Evolutionary conservation across 2,797 vertebrate species (phyloP).

Genomic region (Coendou prehensilis): DNA sequence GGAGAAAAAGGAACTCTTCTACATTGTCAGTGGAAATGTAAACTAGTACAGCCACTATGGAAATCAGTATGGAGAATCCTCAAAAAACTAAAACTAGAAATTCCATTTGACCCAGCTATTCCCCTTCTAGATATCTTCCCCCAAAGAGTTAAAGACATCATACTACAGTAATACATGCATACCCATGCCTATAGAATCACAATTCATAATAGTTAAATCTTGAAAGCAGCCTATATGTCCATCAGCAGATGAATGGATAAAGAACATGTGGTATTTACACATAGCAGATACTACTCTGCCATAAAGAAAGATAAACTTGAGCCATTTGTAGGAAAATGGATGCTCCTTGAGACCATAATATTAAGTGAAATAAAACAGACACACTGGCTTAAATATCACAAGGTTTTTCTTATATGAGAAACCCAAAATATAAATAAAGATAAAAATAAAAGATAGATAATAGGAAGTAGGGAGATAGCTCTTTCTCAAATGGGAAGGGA

Average conservation of each 20-base stretch:
- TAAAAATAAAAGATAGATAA: background rate
- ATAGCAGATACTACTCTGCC: background rate
- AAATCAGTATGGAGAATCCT: background rate
- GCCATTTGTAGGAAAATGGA: background rate
- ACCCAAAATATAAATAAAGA: background rate
- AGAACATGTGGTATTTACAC: background rate
- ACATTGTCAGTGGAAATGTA: background rate
- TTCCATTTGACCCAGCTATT: background rate
- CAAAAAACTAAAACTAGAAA: background rate
- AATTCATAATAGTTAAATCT: background rate
- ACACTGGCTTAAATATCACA: background rate
- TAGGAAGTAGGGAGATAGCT: background rate
- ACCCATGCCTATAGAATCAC: background rate
- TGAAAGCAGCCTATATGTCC: background rate
- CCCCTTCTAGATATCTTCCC: background rate
- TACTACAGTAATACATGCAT: background rate
- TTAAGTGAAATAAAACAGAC: background rate
- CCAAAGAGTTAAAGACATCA: background rate
- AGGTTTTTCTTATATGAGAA: background rate
- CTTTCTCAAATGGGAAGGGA: background rate
- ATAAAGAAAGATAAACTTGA: background rate
- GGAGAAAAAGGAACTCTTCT: background rate
- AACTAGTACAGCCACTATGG: background rate
- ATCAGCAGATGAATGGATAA: background rate
- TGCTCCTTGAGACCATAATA: background rate